Evolutionary conservation across 2,888 invertebrate species (phyloP), one percentile per base, ranked within the genome.

Genomic region (Coleophora flavipennella): DNA sequence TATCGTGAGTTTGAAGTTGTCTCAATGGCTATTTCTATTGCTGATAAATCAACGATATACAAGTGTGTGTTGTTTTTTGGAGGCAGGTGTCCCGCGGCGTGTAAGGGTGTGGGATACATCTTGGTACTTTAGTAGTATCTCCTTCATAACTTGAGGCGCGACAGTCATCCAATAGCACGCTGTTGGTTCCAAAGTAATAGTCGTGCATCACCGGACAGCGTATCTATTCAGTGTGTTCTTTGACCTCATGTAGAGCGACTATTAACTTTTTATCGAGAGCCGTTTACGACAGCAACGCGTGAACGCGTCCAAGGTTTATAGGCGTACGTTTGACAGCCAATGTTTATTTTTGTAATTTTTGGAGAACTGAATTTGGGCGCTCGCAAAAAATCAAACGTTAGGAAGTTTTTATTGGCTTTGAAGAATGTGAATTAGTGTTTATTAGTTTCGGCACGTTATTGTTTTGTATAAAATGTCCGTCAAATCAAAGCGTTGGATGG

Each of bases 221-320:
- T 10, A 31, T 29, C 33, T 37, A 38, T 52, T 53, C 48, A 53
- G 49, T 49, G 43, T 52, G 47, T 57, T 56, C 54, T 55, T 55
- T 57, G 55, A 56, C 55, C 54, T 53, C 52, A 49, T 45, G 49
- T 44, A 38, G 49, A 47, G 49, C 45, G 52, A 57, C 53, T 56
- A 59, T 64, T 54, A 62, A 59, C 51, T 59, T 62, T 62, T 62
- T 63, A 55, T 55, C 49, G 51, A 51, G 45, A 45, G 43, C 45
- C 41, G 39, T 58, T 57, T 60, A 61, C 50, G 51, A 50, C 49
- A 48, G 32, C 26, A 33, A 40, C 28, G 42, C 43, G 49, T 47
- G 48, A 55, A 51, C 49, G 42, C 56, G 55, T 56, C 51, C 57
- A 50, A 56, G 51, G 49, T 51, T 57, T 58, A 57, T 55, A 48